phyloP scores from a whole-genome alignment of 2,113 vertebrate species.

The Saguinus imperator region DNA sequence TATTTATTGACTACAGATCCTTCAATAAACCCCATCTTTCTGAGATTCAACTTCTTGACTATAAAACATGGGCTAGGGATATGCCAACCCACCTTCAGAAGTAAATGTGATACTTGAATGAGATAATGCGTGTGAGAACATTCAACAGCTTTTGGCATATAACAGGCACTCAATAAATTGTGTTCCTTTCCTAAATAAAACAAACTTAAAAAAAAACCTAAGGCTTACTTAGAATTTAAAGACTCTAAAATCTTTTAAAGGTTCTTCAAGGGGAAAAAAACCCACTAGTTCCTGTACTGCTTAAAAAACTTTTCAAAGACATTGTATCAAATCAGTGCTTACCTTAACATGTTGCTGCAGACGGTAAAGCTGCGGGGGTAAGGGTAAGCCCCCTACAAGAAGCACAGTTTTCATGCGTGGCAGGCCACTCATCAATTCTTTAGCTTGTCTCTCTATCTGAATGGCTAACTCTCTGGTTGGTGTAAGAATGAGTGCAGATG shows the following conservation, averaged over 20 bases:
- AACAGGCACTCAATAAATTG: neutral
- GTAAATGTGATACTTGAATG: neutral
- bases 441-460: slow-evolving; percentile 95
- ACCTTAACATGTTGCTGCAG: slow-evolving; percentile 94
- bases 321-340: neutral
- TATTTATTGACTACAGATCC: neutral
- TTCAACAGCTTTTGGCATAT: fast-evolving
- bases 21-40: neutral
- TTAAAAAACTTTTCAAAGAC: fast-evolving
- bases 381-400: slow-evolving; percentile 94
- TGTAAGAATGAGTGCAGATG: slow-evolving; percentile 91
- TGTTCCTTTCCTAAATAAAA: neutral
- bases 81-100: neutral
- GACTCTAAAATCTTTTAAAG: neutral
- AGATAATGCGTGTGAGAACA: neutral
- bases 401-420: slow-evolving; percentile 94
- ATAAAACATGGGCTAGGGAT: neutral
- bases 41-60: neutral
- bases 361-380: slow-evolving; percentile 94
- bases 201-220: neutral
- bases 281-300: fast-evolving
- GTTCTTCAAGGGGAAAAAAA: neutral
- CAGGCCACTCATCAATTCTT: slow-evolving; percentile 92
- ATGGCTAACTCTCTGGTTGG: slow-evolving; percentile 96
- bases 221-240: neutral